phyloP scores from a whole-genome alignment of 2,888 invertebrate genomes.

The Myathropa florea region DNA sequence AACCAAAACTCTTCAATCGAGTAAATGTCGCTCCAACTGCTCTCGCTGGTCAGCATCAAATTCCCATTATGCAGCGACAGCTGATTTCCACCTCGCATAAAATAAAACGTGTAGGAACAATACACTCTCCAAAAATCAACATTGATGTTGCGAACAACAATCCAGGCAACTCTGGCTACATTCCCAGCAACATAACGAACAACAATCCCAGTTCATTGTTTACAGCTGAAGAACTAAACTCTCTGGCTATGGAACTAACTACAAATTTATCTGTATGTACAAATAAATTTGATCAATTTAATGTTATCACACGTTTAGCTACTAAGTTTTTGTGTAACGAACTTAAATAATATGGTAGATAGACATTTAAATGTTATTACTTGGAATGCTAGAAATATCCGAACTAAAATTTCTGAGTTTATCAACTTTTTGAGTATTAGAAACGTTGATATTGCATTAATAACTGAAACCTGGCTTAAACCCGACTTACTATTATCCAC shows the following conservation, averaged over 20 bases:
- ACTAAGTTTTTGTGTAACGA: neutral
- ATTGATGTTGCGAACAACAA: neutral
- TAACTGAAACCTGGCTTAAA: neutral
- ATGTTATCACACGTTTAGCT: slow-evolving; percentile 6
- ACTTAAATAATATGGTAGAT: slow-evolving; percentile 7
- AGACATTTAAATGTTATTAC: slow-evolving; percentile 4
- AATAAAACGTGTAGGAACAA: no score
- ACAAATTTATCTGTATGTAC: neutral
- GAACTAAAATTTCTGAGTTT: neutral
- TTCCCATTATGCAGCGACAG: no score
- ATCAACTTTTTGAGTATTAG: neutral
- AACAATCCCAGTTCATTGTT: neutral
- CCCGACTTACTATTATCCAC: neutral
- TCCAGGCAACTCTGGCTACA: neutral
- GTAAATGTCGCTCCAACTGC: no score
- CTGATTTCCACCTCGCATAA: no score
- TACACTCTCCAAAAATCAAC: no score
- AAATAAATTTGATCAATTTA: slow-evolving; percentile 9
- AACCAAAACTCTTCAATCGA: no score
- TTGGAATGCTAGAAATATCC: neutral
- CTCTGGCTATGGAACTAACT: neutral
- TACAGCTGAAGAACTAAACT: neutral
- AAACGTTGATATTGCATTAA: neutral
- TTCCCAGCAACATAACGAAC: neutral
- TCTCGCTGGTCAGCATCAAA: no score